phyloP scores from a whole-genome alignment of 2,797 vertebrate genomes.

The Tamandua tetradactyla region DNA sequence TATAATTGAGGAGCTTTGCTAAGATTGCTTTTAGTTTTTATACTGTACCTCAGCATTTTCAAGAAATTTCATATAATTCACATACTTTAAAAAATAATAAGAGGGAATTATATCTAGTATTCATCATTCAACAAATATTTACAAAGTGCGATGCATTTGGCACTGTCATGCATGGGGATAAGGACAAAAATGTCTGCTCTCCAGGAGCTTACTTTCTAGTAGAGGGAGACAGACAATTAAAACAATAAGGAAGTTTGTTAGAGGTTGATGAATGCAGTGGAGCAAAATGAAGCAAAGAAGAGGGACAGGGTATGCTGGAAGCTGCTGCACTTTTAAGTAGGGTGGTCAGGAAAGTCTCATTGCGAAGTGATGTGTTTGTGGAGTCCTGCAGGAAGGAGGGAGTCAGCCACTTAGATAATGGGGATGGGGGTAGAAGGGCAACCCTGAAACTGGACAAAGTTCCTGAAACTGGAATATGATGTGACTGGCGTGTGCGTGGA shows the following conservation, averaged over 20 bases:
- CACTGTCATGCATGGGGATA: not conserved
- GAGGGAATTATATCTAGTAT: no score
- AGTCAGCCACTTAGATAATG: not conserved
- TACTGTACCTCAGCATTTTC: no score
- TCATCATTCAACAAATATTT: no score
- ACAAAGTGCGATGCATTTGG: not conserved
- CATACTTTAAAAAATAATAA: no score
- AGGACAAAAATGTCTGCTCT: not conserved
- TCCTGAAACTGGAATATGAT: not conserved
- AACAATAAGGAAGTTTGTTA: not conserved
- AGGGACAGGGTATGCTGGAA: not conserved
- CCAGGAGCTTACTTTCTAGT: not conserved
- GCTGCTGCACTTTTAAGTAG: not conserved
- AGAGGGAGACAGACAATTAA: not conserved
- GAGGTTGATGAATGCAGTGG: not conserved
- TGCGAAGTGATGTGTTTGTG: not conserved
- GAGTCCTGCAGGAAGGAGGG: not conserved
- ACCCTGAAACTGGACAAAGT: not conserved
- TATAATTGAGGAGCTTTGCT: no score
- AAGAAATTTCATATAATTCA: no score
- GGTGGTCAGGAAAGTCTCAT: not conserved
- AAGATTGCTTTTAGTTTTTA: no score
- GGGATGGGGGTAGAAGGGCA: not conserved
- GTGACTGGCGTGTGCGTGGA: not conserved
- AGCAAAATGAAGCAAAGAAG: not conserved